Evolutionary conservation across 2,888 invertebrate genomes (phyloP).

Genomic region (Epirrita christyi): DNA sequence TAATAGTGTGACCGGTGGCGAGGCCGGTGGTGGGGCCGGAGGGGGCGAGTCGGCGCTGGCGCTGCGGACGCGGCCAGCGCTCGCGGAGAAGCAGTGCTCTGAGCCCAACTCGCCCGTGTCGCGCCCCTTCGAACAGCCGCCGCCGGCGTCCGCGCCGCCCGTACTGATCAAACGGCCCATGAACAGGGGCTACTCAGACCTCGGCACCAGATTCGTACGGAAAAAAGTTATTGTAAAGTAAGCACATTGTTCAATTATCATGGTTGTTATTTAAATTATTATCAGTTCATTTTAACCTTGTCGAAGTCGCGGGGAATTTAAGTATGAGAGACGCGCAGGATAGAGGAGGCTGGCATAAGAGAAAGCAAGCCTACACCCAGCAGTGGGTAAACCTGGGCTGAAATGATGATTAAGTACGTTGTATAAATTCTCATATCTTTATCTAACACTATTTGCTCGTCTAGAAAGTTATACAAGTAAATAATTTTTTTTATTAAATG

Average conservation of each 20-base stretch:
- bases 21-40: slow-evolving; percentile 55
- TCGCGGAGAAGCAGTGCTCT: slow-evolving; percentile 90
- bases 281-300: too few species aligned
- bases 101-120: slow-evolving; percentile 91
- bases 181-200: slow-evolving; percentile 90
- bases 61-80: slow-evolving; percentile 84
- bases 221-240: slow-evolving; percentile 94
- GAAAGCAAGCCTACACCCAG: too few species aligned
- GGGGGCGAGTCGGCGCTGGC: slow-evolving; percentile 59
- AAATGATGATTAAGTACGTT: too few species aligned
- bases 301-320: too few species aligned
- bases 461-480: too few species aligned
- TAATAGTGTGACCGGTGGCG: slow-evolving; percentile 74
- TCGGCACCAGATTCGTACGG: slow-evolving; percentile 90
- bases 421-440: too few species aligned
- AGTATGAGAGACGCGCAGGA: too few species aligned
- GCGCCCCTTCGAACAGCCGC: slow-evolving; percentile 79
- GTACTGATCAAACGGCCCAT: slow-evolving; percentile 83
- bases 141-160: slow-evolving; percentile 74
- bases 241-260: slow-evolving; percentile 38
- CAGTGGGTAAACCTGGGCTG: too few species aligned
- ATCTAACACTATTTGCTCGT: background rate
- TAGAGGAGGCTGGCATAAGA: too few species aligned
- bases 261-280: too few species aligned
- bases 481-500: too few species aligned